Evolutionary conservation across 2,797 vertebrate genomes (phyloP).

Genomic region (Falco biarmicus): DNA sequence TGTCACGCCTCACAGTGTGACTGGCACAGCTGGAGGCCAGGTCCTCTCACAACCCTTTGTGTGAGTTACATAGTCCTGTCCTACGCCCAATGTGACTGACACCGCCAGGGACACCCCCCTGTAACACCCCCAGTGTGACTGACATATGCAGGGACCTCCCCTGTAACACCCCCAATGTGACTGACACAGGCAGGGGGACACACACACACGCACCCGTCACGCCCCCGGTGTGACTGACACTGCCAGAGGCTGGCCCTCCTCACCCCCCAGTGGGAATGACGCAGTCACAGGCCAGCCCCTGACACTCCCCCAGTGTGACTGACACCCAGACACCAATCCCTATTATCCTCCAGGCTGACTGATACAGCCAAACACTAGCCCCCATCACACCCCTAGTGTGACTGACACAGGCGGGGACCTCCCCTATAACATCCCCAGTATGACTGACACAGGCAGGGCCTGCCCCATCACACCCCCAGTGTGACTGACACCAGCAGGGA

Average conservation of each 20-base stretch:
- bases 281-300: not conserved
- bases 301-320: not conserved
- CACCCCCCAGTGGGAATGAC: not conserved
- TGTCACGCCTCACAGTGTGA: not conserved
- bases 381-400: rapidly evolving
- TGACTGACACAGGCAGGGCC: not conserved
- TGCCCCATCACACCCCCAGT: too few relatives aligned
- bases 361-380: rapidly evolving
- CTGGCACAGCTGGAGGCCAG: not conserved
- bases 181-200: not conserved
- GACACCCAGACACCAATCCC: not conserved
- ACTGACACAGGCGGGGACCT: rapidly evolving
- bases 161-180: not conserved
- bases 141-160: not conserved
- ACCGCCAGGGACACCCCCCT: rapidly evolving
- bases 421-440: not conserved
- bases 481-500: too few relatives aligned
- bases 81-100: not conserved
- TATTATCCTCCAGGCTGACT: not conserved
- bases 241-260: not conserved
- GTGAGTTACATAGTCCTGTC: not conserved
- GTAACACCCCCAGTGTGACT: not conserved
- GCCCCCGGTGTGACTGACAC: not conserved
- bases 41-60: not conserved
- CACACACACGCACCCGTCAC: too few relatives aligned